Conservation (phyloP, 2,113 vertebrate species). For the Xyrauchen texanus region DNA sequence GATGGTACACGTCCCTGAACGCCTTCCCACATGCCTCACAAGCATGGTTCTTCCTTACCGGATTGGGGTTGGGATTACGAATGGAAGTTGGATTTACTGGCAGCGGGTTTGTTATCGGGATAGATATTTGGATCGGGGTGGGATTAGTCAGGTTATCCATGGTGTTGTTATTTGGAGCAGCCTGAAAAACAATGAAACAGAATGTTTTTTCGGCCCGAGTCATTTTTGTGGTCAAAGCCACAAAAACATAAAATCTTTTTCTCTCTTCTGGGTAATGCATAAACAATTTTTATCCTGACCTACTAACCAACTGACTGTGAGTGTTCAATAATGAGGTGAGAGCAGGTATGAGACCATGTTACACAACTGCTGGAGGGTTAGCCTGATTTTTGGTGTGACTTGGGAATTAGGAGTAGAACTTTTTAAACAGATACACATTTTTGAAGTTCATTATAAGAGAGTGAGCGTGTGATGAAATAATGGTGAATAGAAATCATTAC, state of each 20-base stretch:
- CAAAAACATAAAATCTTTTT: background rate
- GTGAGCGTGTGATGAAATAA: too few relatives aligned
- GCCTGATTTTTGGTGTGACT: slow-evolving; percentile 2
- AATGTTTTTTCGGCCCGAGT: background rate
- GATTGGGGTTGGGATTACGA: slow-evolving; percentile 53
- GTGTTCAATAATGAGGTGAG: slow-evolving; percentile 36
- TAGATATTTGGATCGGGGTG: slow-evolving; percentile 50
- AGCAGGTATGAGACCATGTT: slow-evolving; percentile 40
- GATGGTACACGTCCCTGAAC: slow-evolving; percentile 97
- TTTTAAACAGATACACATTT: background rate
- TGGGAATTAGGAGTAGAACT: slow-evolving; percentile 1
- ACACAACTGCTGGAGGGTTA: slow-evolving; percentile 24
- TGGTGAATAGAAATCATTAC: background rate
- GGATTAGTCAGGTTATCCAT: slow-evolving; percentile 45
- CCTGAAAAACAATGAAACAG: slow-evolving; percentile 26
- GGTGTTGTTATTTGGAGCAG: slow-evolving; percentile 40
- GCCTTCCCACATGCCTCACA: slow-evolving; percentile 99
- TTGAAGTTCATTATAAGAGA: background rate
- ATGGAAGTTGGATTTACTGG: slow-evolving; percentile 44
- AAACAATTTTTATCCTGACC: slow-evolving; percentile 3
- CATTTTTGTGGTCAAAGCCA: too few relatives aligned
- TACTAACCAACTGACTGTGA: slow-evolving; percentile 39
- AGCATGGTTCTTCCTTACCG: slow-evolving; percentile 93
- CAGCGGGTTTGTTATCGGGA: slow-evolving; percentile 41
- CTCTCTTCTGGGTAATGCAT: slow-evolving; percentile 4